These are phyloP conservation scores for Euplexia lucipara DNA, from an alignment of 2,888 invertebrate genomes.

Conservation along the genomic window DNA sequence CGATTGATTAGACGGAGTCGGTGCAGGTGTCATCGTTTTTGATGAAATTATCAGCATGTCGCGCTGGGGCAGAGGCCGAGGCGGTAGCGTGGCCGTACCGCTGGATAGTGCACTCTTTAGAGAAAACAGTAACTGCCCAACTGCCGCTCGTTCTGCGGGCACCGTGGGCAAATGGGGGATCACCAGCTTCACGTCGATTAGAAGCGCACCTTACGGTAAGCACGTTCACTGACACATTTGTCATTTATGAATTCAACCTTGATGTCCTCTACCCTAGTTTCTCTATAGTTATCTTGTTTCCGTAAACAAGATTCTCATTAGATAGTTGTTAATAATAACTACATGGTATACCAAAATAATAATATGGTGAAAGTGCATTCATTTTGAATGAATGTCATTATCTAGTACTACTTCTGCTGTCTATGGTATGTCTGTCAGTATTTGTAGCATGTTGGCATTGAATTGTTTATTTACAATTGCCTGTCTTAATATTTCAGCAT, in stretches of 20 bases:
- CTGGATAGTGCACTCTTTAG: conserved; percentile 92
- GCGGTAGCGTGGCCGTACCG: conserved; percentile 92
- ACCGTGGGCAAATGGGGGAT: conserved; percentile 98
- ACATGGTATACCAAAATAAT: conserved; percentile 9
- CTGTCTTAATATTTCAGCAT: conserved; percentile 81
- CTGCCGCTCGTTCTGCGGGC: conserved; percentile 97
- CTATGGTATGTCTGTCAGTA: conserved; percentile 29
- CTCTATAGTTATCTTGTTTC: conserved; percentile 40
- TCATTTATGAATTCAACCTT: conserved; percentile 66
- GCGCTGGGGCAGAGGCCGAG: conserved; percentile 92
- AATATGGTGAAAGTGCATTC: conserved; percentile 68
- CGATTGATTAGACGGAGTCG: conserved; percentile 78
- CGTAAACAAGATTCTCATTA: conserved; percentile 60
- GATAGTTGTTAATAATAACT: conserved; percentile 49
- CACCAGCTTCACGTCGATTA: conserved; percentile 97
- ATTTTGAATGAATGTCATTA: conserved; percentile 27
- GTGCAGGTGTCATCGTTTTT: conserved; percentile 87
- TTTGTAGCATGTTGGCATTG: conserved; percentile 9
- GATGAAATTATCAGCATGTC: conserved; percentile 91
- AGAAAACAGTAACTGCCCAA: conserved; percentile 96
- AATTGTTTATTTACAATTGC: conserved; percentile 33
- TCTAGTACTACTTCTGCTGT: conserved; percentile 30
- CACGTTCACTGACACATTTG: conserved; percentile 66
- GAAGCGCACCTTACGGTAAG: conserved; percentile 94
- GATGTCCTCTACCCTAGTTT: conserved; percentile 48